Base-by-base conservation (phyloP, 2,888 invertebrate genomes). In the Agrochola macilenta region DNA sequence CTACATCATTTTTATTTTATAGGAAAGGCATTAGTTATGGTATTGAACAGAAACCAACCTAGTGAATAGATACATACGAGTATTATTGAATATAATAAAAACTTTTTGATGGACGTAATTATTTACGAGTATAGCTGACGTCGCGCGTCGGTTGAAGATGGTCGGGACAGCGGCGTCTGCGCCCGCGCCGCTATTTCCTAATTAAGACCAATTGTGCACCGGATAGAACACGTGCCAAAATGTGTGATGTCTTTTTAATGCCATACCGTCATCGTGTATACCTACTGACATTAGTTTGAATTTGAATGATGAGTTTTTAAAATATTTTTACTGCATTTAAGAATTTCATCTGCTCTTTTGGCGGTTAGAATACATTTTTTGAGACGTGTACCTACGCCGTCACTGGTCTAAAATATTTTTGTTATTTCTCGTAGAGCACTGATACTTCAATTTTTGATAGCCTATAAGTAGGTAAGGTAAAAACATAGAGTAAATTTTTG, bases 141-240 rank as follows among this genome's bases (percentile, higher is more conserved):
- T 86, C 83, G 82, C 74, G 79, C 82, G 84, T 87, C 86, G 82
- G 86, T 85, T 87, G 80, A 91, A 90, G 90, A 91, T 85, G 87
- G 84, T 87, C 86, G 87, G 76, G 87, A 88, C 86, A 88, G 83
- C 90, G 90, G 90, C 91, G 90, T 91, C 90, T 90, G 90, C 92
- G 92, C 88, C 91, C 92, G 92, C 93, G 91, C 93, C 91, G 95
- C 94, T 92, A 95, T 95, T 96, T 96, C 96, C 96, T 96, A 96
- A 96, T 96, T 96, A 96, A 94, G 93, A 89, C 89, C 96, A 96
- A 96, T 96, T 96, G 96, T 92, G 85, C 91, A 95, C 95, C 96
- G 96, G 96, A 96, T 93, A 94, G 93, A 92, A 94, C 96, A 96
- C 96, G 96, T 95, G 96, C 96, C 96, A 95, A 96, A 96, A 96